These are phyloP conservation scores for Capitella teleta DNA, from an alignment of 1,140 invertebrate species.

Conservation along the genomic window DNA sequence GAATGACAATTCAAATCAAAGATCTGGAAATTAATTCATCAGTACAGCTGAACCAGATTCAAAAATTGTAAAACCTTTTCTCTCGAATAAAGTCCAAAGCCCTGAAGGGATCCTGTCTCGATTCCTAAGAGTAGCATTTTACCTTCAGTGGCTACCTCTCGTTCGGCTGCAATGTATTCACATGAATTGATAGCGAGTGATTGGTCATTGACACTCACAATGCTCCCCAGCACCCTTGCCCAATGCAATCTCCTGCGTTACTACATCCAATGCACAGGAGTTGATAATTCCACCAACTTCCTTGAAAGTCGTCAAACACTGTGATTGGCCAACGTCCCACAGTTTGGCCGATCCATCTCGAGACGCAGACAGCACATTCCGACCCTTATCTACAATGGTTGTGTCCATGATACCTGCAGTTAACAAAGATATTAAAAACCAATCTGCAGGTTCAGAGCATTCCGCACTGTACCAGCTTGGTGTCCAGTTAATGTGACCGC, in stretches of 20 bases:
- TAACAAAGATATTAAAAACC: too few relatives aligned
- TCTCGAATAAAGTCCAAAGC: constrained; percentile 49
- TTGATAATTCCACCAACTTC: constrained; percentile 43
- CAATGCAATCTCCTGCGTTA: background rate
- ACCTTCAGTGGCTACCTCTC: constrained; percentile 54
- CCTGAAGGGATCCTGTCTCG: constrained; percentile 52
- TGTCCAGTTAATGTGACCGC: constrained; percentile 58
- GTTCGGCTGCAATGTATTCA: constrained; percentile 37
- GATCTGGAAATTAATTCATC: constrained; percentile 22
- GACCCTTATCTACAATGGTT: constrained; percentile 57
- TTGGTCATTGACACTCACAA: background rate
- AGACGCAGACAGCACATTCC: constrained; percentile 60
- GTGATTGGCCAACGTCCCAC: constrained; percentile 57
- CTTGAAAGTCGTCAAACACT: constrained; percentile 46
- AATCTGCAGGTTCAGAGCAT: background rate
- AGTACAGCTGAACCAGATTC: background rate
- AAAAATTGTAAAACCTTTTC: constrained; percentile 29
- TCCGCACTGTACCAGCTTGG: constrained; percentile 38
- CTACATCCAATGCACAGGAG: background rate
- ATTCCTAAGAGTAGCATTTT: constrained; percentile 53
- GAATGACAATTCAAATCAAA: constrained; percentile 34
- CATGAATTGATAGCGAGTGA: background rate
- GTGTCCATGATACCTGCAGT: constrained; percentile 51
- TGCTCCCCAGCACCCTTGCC: background rate
- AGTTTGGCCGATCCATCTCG: constrained; percentile 58